Conservation (phyloP, 2,113 vertebrate genomes). For the Engraulis encrasicolus region DNA sequence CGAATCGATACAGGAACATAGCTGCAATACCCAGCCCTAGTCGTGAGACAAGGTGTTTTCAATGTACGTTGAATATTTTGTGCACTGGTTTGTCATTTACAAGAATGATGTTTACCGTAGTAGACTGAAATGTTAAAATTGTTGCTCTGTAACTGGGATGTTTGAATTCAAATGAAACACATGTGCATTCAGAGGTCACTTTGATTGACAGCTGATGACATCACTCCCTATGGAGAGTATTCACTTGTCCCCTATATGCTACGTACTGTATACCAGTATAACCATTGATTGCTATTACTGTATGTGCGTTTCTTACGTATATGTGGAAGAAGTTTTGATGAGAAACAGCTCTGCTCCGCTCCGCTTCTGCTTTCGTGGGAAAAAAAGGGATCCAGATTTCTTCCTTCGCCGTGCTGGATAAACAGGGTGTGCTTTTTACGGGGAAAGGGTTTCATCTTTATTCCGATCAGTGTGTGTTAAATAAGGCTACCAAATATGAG, state of each 20-base stretch:
- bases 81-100: too few relatives aligned
- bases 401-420: conserved; percentile 17
- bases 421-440: not conserved
- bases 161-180: not conserved
- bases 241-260: not conserved
- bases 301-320: conserved; percentile 53
- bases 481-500: conserved; percentile 48
- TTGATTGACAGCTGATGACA: conserved; percentile 37
- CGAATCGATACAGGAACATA: too few relatives aligned
- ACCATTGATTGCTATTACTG: conserved; percentile 52
- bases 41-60: too few relatives aligned
- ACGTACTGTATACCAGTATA: too few relatives aligned
- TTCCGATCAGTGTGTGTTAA: conserved; percentile 50
- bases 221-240: conserved; percentile 44
- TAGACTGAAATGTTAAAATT: not conserved
- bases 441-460: conserved; percentile 38
- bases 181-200: conserved; percentile 11
- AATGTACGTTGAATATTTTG: not conserved
- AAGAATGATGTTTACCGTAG: too few relatives aligned
- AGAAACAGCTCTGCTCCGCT: conserved; percentile 62
- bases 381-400: conserved; percentile 45
- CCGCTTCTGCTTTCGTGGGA: conserved; percentile 44
- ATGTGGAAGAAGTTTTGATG: conserved; percentile 55
- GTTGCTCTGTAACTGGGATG: not conserved
- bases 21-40: too few relatives aligned